Conservation (phyloP, 1,140 invertebrate genomes). For the Tetraneura akinire region DNA sequence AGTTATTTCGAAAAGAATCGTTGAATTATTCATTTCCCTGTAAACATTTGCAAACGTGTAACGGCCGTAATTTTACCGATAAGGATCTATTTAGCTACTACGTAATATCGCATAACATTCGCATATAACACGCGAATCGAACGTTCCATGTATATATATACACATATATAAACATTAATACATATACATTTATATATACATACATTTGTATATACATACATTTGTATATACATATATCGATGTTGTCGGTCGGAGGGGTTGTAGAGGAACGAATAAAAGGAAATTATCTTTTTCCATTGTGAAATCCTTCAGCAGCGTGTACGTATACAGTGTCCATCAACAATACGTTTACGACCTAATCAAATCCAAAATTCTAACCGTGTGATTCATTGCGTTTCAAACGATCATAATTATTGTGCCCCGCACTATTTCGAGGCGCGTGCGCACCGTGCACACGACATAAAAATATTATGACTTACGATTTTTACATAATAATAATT, state of each 20-base stretch:
- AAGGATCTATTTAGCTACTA: slow-evolving; percentile 33
- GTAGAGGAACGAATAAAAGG: not conserved
- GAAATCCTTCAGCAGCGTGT: not conserved
- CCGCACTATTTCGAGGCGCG: no score
- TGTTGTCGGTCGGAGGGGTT: not conserved
- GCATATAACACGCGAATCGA: slow-evolving; percentile 3
- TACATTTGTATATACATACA: no score
- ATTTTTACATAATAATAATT: no score
- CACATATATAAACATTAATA: no score
- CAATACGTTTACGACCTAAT: no score
- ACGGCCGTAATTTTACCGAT: slow-evolving; percentile 32
- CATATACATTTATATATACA: no score
- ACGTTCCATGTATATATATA: no score
- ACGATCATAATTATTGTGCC: no score
- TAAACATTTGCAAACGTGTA: slow-evolving; percentile 22
- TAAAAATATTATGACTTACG: no score
- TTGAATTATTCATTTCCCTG: slow-evolving; percentile 23
- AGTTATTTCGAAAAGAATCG: slow-evolving; percentile 2
- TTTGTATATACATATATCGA: no score
- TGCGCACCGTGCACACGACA: no score
- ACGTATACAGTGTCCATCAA: not conserved
- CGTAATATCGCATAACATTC: not conserved
- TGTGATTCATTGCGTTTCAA: not conserved
- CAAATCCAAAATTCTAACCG: not conserved
- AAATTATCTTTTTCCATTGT: not conserved